Percentiles rank a stretch among this genome's conserved stretches.
These are phyloP conservation scores for Torymus tubicola DNA, from an alignment of 2,888 invertebrate species.

Conservation along the genomic window DNA sequence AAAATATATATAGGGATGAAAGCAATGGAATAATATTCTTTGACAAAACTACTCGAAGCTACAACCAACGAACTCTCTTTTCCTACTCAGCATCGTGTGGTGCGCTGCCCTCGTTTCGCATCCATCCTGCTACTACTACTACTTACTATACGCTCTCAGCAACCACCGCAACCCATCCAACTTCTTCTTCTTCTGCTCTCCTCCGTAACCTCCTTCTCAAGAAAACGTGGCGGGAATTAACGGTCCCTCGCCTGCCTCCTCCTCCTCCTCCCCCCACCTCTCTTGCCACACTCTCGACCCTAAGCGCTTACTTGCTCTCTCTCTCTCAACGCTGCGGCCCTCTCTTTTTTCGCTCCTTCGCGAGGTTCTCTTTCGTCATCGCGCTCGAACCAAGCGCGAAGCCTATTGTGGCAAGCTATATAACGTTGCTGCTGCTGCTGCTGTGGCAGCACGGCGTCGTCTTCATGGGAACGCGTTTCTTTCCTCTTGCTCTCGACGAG, in stretches of 20 bases:
- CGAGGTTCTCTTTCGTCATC: too few relatives aligned
- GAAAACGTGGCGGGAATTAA: slow-evolving; percentile 52
- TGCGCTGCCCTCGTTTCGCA: slow-evolving; percentile 1
- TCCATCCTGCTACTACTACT: not conserved
- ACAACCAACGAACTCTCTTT: not conserved
- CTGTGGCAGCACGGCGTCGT: too few relatives aligned
- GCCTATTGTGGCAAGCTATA: too few relatives aligned
- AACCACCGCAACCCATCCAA: too few relatives aligned
- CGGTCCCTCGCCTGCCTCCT: slow-evolving; percentile 34
- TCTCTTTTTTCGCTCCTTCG: slow-evolving; percentile 5
- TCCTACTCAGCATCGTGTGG: not conserved
- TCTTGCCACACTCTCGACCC: not conserved
- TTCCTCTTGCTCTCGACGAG: too few relatives aligned
- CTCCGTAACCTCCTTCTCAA: slow-evolving; percentile 44
- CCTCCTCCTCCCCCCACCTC: not conserved
- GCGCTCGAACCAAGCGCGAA: too few relatives aligned
- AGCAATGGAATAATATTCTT: too few relatives aligned
- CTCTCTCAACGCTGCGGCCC: not conserved
- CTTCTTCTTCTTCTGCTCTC: not conserved
- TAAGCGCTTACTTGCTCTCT: slow-evolving; percentile 4
- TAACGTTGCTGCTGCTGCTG: too few relatives aligned
- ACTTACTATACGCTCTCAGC: not conserved
- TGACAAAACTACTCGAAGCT: too few relatives aligned
- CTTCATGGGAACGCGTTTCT: too few relatives aligned
- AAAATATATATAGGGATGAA: too few relatives aligned